Base-by-base conservation (phyloP, 2,113 vertebrate genomes). In the Heloderma charlesbogerti region DNA sequence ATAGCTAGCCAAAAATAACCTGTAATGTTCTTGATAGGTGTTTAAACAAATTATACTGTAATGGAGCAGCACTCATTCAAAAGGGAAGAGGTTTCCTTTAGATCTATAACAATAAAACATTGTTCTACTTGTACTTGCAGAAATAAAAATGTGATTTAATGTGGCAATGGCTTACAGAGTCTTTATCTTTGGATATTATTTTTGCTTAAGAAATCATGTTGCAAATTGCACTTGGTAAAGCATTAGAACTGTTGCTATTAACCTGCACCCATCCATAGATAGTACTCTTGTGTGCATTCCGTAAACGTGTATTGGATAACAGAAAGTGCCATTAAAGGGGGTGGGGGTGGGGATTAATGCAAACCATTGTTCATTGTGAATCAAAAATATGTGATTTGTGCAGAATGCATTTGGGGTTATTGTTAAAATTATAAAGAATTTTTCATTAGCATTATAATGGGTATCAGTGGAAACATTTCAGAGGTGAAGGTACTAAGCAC, bases 41-140 rank as follows among this genome's bases (percentile, higher is more conserved):
- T 96, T 96, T 96, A 92, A 97, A 96, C 94, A 88, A 94, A 96
- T 95, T 95, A 94, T 91, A 89, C 84, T 94, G 9, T 93, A 89
- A 95, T 94, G 86, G 81, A 66, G 29, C 92, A 91, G 91, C 91
- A 95, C 94, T 93, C 80, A 67, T 79, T 85, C 93, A 89, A 92
- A 91, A 77, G 75, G 94, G 92, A 94, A 94, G 48, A 85, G 22
- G 51, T 94, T 96, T 94, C 79, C 93, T 96, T 95, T 84, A 84
- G 18, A 96, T 27, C 94, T 86, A 90, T 96, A 96, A 94, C 93
- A 95, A 63, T 95, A 93, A 96, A 93, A 91, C 78, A 91, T 93
- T 90, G 48, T 86, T 92, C 43, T 57, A 75, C 89, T 94, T 90
- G 66, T 82, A 92, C 71, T 94, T 96, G 95, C 88, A 51, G 86